phyloP scores from a whole-genome alignment of 2,113 vertebrate genomes.

The Pavo muticus region DNA sequence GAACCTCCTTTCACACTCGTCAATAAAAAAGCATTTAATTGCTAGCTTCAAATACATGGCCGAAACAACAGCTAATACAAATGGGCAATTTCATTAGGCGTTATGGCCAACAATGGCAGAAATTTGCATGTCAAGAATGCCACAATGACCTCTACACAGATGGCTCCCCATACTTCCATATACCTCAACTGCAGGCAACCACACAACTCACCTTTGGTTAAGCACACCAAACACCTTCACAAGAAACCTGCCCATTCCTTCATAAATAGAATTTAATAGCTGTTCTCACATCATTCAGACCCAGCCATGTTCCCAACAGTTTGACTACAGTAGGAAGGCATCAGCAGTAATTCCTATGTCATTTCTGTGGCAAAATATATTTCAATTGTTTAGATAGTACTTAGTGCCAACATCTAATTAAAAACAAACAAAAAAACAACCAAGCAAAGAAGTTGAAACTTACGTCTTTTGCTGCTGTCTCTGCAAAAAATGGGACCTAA shows the following conservation, averaged over 20 bases:
- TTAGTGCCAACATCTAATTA: background rate
- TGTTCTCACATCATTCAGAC: background rate
- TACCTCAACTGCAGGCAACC: background rate
- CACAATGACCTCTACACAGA: background rate
- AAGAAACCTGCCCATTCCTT: background rate
- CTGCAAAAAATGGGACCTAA: background rate
- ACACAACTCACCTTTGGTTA: background rate
- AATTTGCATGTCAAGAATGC: background rate
- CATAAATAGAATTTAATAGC: background rate
- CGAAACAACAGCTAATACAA: background rate
- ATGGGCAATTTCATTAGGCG: background rate
- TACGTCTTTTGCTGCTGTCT: background rate
- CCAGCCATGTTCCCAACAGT: background rate
- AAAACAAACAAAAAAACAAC: background rate
- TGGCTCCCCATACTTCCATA: background rate
- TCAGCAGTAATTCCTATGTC: rapidly evolving
- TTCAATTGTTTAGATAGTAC: background rate
- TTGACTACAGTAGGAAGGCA: background rate
- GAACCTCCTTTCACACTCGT: background rate
- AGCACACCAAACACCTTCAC: background rate
- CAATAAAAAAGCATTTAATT: background rate
- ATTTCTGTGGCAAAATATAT: background rate
- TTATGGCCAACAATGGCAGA: background rate
- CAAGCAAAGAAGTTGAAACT: background rate
- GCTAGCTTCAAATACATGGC: background rate